A percentile compares a stretch with the other conserved stretches of the same genome.
These are phyloP conservation scores for Torymus auratus DNA, from an alignment of 2,888 invertebrate species.

Conservation along the genomic window DNA sequence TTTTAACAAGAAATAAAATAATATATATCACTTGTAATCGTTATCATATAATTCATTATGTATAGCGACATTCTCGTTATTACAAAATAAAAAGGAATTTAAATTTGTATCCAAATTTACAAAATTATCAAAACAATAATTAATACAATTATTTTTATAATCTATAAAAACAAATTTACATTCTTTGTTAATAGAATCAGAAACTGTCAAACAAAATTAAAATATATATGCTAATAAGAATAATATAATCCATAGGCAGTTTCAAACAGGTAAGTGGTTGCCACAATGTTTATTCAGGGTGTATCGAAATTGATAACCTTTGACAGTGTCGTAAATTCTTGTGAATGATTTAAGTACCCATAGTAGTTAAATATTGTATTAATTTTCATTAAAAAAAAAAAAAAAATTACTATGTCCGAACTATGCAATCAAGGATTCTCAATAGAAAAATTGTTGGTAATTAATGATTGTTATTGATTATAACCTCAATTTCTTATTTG, in stretches of 20 bases:
- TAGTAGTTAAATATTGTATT: background rate
- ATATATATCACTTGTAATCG: too few species aligned
- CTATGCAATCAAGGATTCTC: background rate
- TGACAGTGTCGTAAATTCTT: slow-evolving; percentile 12
- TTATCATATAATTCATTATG: too few species aligned
- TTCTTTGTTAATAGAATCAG: too few species aligned
- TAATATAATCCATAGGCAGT: slow-evolving; percentile 9
- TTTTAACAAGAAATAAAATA: too few species aligned
- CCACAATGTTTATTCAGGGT: slow-evolving; percentile 12
- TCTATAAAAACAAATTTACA: too few species aligned
- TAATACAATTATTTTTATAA: too few species aligned
- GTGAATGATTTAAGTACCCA: background rate
- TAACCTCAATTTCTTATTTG: slow-evolving; percentile 18
- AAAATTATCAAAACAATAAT: too few species aligned
- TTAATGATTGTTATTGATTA: background rate
- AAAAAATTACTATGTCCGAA: slow-evolving; percentile 5
- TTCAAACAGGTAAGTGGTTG: slow-evolving; percentile 21
- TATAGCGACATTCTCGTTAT: too few species aligned
- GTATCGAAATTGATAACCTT: slow-evolving; percentile 28
- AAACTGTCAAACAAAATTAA: too few species aligned
- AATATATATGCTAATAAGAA: too few species aligned
- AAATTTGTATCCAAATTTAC: too few species aligned
- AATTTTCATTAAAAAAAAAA: background rate
- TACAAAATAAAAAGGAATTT: too few species aligned
- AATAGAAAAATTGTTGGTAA: slow-evolving; percentile 38